phyloP scores from a whole-genome alignment of 1,140 invertebrate species.

The Drosophila elegans region DNA sequence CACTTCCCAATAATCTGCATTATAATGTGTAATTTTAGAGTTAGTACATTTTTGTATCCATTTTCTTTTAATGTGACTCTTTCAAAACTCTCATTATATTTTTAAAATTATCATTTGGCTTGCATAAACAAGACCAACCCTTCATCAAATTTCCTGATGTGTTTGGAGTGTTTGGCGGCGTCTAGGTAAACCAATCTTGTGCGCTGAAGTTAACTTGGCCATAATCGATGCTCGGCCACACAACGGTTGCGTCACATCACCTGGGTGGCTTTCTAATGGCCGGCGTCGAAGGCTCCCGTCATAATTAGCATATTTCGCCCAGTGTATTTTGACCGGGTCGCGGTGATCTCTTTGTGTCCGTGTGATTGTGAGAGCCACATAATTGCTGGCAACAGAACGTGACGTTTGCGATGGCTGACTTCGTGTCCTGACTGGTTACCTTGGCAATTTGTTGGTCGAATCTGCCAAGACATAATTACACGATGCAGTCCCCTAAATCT shows the following conservation, averaged over 20 bases:
- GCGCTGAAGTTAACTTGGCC: background rate
- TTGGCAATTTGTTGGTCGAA: slow-evolving; percentile 34
- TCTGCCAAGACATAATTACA: slow-evolving; percentile 39
- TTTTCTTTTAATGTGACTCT: too few relatives aligned
- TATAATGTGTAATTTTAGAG: too few relatives aligned
- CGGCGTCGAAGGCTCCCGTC: slow-evolving; percentile 18
- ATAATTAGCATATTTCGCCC: slow-evolving; percentile 29
- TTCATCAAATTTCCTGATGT: too few relatives aligned
- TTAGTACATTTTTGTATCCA: too few relatives aligned
- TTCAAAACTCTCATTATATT: background rate
- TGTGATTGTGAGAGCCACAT: slow-evolving; percentile 13
- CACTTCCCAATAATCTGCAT: too few relatives aligned
- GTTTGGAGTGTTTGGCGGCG: too few relatives aligned
- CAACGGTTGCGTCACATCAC: slow-evolving; percentile 1
- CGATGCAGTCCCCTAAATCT: slow-evolving; percentile 10
- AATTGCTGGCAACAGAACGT: slow-evolving; percentile 20
- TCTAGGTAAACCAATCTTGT: background rate
- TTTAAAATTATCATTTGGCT: background rate
- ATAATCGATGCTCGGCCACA: background rate
- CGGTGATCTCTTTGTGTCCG: slow-evolving; percentile 10
- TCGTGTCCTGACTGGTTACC: slow-evolving; percentile 12
- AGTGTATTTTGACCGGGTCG: slow-evolving; percentile 2
- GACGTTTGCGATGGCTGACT: slow-evolving; percentile 2
- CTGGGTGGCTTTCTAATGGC: slow-evolving; percentile 3
- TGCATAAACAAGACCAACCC: too few relatives aligned